phyloP scores from a whole-genome alignment of 2,797 vertebrate genomes.

The Gymnocypris eckloni region DNA sequence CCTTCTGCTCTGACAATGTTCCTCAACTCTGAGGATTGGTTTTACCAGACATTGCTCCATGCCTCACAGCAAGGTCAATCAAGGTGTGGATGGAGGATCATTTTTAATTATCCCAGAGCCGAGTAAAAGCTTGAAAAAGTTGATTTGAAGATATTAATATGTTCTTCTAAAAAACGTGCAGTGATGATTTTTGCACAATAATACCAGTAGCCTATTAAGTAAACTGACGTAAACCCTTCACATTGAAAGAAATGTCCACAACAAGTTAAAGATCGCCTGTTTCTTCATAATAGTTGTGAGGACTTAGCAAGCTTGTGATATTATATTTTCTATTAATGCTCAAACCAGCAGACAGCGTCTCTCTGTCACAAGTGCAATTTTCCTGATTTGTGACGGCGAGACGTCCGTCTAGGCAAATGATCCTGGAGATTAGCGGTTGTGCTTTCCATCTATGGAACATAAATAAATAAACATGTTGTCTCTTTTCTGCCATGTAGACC shows the following conservation, averaged over 20 bases:
- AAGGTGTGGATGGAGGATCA: too few species aligned
- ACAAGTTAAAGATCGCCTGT: not conserved
- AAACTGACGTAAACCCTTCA: not conserved
- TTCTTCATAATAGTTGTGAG: not conserved
- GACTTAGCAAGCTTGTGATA: not conserved
- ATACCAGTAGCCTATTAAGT: not conserved
- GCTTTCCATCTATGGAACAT: conserved; percentile 4
- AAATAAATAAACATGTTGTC: conserved; percentile 34
- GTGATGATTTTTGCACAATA: not conserved
- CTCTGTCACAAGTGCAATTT: conserved; percentile 7
- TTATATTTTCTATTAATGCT: not conserved
- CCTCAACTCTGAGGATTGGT: too few species aligned
- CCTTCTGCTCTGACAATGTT: too few species aligned
- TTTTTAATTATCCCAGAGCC: too few species aligned
- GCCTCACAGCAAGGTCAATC: too few species aligned
- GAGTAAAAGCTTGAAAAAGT: too few species aligned
- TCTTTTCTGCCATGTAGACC: conserved; percentile 33
- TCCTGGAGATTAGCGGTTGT: conserved; percentile 32
- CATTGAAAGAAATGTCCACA: not conserved
- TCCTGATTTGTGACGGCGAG: too few species aligned
- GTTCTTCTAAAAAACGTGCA: not conserved
- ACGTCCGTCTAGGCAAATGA: conserved; percentile 43
- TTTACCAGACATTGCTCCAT: too few species aligned
- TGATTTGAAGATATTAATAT: not conserved
- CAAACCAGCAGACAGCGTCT: not conserved